These are phyloP conservation scores for Nasonia giraulti DNA, from an alignment of 1,140 invertebrate species.

Conservation along the genomic window DNA sequence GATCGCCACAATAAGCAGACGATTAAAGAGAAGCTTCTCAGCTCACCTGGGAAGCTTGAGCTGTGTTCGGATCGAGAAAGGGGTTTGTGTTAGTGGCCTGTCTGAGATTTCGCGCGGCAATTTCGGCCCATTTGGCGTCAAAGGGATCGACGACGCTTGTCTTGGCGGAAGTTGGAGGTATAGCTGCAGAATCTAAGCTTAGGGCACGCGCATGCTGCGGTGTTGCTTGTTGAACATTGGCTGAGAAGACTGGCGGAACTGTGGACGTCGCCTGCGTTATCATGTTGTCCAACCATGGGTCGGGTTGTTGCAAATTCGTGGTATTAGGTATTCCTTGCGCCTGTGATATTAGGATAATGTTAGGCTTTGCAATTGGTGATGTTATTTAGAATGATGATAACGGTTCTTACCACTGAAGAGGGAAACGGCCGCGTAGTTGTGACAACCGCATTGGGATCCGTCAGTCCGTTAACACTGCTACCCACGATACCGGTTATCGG, in stretches of 20 bases:
- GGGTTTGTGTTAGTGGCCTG: slow-evolving; percentile 73
- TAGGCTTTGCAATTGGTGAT: neutral
- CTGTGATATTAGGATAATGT: slow-evolving; percentile 50
- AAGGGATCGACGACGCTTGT: slow-evolving; percentile 82
- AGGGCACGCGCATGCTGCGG: slow-evolving; percentile 80
- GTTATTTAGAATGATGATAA: no score
- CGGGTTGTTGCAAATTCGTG: slow-evolving; percentile 79
- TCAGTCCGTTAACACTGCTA: slow-evolving; percentile 23
- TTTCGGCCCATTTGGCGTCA: slow-evolving; percentile 89
- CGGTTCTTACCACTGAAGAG: slow-evolving; percentile 19
- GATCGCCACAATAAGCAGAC: no score
- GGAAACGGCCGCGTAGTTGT: neutral
- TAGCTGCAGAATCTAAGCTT: slow-evolving; percentile 75
- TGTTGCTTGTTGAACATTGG: slow-evolving; percentile 73
- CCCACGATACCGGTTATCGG: neutral
- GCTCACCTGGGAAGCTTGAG: slow-evolving; percentile 77
- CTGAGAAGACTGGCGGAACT: slow-evolving; percentile 63
- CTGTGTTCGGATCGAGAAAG: slow-evolving; percentile 71
- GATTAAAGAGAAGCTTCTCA: neutral
- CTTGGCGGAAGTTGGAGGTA: slow-evolving; percentile 62
- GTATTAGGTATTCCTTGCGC: slow-evolving; percentile 63
- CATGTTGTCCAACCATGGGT: slow-evolving; percentile 86
- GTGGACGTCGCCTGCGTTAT: slow-evolving; percentile 63
- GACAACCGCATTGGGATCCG: neutral
- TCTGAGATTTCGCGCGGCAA: slow-evolving; percentile 71